Conservation (phyloP, 2,113 vertebrate species). For the Crocuta crocuta region DNA sequence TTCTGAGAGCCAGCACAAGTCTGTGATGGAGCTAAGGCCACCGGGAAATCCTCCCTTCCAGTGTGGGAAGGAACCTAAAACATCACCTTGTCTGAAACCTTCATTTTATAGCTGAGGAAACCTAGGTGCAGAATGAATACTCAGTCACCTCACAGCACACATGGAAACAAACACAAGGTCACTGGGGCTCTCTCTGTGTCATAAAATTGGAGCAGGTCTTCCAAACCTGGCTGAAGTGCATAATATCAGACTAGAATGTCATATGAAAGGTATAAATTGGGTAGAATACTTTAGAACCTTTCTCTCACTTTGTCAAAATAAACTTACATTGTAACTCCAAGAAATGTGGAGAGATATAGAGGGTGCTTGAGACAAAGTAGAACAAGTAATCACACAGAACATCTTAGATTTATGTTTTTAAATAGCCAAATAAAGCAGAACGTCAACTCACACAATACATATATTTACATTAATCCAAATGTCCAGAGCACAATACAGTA, state of each 20-base stretch:
- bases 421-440: constrained; percentile 57
- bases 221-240: background rate
- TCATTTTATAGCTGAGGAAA: background rate
- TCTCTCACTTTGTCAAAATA: background rate
- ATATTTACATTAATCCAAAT: constrained; percentile 67
- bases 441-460: constrained; percentile 54
- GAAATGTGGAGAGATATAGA: background rate
- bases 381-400: constrained; percentile 40
- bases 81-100: background rate
- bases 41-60: background rate
- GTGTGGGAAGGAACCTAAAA: background rate
- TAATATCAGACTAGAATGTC: background rate
- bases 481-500: constrained; percentile 24
- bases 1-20: background rate
- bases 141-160: background rate
- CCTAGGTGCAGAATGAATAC: background rate
- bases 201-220: background rate
- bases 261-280: background rate
- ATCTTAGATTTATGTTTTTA: constrained; percentile 56
- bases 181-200: background rate
- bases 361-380: background rate
- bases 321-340: background rate
- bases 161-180: background rate
- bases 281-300: background rate
- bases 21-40: background rate